These are phyloP conservation scores for Balanococcus diminutus DNA, from an alignment of 2,888 invertebrate species.

Conservation along the genomic window DNA sequence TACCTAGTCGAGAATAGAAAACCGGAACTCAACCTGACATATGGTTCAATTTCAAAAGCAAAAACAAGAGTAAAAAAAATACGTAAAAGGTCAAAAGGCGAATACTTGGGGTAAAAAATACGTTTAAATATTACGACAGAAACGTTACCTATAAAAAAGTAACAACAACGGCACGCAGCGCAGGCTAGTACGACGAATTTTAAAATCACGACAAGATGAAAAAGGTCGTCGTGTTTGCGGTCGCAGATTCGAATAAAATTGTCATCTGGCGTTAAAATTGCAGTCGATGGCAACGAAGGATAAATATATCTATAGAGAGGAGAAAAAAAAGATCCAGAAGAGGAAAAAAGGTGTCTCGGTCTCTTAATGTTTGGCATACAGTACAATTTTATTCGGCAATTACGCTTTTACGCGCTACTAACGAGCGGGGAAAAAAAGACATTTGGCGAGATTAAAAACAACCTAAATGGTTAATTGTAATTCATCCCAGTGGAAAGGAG, in stretches of 20 bases:
- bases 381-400: conserved; percentile 39
- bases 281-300: not conserved
- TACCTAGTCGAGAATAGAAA: no score
- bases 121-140: not conserved
- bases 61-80: not conserved
- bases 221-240: not conserved
- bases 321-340: not conserved
- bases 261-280: conserved; percentile 6
- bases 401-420: conserved; percentile 35
- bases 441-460: conserved; percentile 31
- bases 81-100: not conserved
- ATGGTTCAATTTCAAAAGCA: not conserved
- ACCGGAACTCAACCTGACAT: not conserved
- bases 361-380: conserved; percentile 2
- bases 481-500: not conserved
- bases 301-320: not conserved
- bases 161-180: not conserved
- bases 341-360: not conserved
- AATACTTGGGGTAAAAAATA: not conserved
- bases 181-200: not conserved
- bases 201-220: not conserved
- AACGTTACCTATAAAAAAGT: not conserved
- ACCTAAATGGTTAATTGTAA: conserved; percentile 39
- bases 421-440: conserved; percentile 28
- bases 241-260: not conserved